Evolutionary conservation across 2,797 vertebrate genomes (phyloP).

Genomic region (Podargus strigoides): DNA sequence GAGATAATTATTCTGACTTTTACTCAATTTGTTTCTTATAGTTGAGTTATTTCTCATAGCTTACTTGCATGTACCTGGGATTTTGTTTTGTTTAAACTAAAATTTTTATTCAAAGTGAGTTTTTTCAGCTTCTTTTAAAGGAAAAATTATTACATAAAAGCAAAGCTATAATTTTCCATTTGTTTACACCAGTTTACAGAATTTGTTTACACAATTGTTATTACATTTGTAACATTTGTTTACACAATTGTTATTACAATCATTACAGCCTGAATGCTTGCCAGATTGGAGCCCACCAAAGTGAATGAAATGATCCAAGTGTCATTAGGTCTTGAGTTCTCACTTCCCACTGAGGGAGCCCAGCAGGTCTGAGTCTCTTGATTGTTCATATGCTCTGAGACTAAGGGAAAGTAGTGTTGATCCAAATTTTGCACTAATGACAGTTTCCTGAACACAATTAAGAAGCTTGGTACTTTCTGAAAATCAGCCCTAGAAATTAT

Average conservation of each 20-base stretch:
- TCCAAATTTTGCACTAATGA: constrained; percentile 3
- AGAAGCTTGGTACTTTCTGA: constrained; percentile 4
- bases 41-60: not conserved
- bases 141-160: not conserved
- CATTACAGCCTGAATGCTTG: not conserved
- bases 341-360: constrained; percentile 1
- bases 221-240: no score
- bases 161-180: not conserved
- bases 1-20: not conserved
- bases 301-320: constrained; percentile 18
- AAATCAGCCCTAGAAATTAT: not conserved
- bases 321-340: not conserved
- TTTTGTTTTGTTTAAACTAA: not conserved
- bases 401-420: not conserved
- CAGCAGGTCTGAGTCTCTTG: not conserved
- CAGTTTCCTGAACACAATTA: not conserved
- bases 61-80: not conserved
- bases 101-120: not conserved
- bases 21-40: not conserved
- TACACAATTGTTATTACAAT: no score
- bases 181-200: no score
- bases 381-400: not conserved
- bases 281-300: not conserved
- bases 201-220: no score
- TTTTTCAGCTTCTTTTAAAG: not conserved